phyloP scores from a whole-genome alignment of 2,113 vertebrate species.

The Pluvianellus socialis region DNA sequence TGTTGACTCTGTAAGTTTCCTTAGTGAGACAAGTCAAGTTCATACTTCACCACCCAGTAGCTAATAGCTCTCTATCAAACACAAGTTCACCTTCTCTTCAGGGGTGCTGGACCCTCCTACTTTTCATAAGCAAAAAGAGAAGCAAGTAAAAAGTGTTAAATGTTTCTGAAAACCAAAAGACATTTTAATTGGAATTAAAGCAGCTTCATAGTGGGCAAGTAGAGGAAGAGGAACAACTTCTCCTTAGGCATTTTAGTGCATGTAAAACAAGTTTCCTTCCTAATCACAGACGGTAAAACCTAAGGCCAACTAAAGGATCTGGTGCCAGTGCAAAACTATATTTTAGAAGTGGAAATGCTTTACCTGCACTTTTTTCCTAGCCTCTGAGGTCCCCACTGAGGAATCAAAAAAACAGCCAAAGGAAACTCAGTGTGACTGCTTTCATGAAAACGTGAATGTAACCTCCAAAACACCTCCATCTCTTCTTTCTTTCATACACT shows the following conservation, averaged over 20 bases:
- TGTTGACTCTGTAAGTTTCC: constrained; percentile 59
- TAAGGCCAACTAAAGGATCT: not conserved
- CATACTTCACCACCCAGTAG: constrained; percentile 51
- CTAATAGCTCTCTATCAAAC: constrained; percentile 37
- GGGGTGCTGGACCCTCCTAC: not conserved
- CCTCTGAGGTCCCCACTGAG: not conserved
- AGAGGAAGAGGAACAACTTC: not conserved
- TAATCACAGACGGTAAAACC: not conserved
- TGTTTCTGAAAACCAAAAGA: not conserved
- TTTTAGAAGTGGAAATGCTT: constrained; percentile 1
- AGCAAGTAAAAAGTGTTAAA: not conserved
- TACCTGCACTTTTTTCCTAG: not conserved
- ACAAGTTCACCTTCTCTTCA: constrained; percentile 42
- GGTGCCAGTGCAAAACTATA: not conserved
- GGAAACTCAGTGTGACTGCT: not conserved
- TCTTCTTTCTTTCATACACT: not conserved
- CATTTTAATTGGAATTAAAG: constrained; percentile 21
- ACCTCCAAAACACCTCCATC: not conserved
- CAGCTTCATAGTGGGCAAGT: not conserved
- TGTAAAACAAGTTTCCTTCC: not conserved
- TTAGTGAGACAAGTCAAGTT: constrained; percentile 59
- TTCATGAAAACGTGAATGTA: not conserved
- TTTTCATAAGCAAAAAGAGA: constrained; percentile 11
- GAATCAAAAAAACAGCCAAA: not conserved
- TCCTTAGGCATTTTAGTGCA: not conserved